A percentile compares a stretch with the other conserved stretches of the same genome.
phyloP scores from a whole-genome alignment of 1,140 invertebrate species.

The silkworm (Bombyx mori) region ASM3026992v2 NC_085109.1:9707001-9707500 shows the following conservation, averaged over 20 bases:
- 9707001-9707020: no score
- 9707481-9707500: no score
- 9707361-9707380: slow-evolving; percentile 26
- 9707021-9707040: no score
- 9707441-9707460: not conserved
- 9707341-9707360: slow-evolving; percentile 3
- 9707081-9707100: no score
- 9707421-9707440: slow-evolving; percentile 20
- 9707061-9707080: no score
- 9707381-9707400: slow-evolving; percentile 62
- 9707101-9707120: no score
- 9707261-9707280: slow-evolving; percentile 58
- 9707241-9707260: slow-evolving; percentile 45
- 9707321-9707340: slow-evolving; percentile 30
- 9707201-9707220: slow-evolving; percentile 59
- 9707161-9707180: slow-evolving; percentile 47
- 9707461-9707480: no score
- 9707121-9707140: no score
- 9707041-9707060: no score
- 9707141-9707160: no score
- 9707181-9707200: slow-evolving; percentile 5
- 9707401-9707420: slow-evolving; percentile 45
- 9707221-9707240: slow-evolving; percentile 68
- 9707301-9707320: slow-evolving; percentile 42
- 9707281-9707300: slow-evolving; percentile 52